Percentiles rank a stretch among this genome's conserved stretches.
Conservation (phyloP, 2,113 vertebrate genomes). For the Prochilodus magdalenae region DNA sequence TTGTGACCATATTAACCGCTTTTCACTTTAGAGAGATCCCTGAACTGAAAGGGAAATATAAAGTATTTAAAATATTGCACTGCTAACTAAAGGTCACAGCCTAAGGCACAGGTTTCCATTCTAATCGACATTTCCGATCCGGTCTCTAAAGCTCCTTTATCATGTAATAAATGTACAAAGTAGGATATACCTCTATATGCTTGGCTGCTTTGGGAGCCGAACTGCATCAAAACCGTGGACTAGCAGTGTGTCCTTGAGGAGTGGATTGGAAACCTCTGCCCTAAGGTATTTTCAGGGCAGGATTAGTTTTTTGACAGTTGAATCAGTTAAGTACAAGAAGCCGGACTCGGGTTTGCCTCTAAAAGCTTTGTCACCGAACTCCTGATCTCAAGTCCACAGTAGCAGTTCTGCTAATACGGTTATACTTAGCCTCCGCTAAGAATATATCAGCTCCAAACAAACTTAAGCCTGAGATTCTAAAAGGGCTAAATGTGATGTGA, state of each 20-base stretch:
- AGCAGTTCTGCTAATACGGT: slow-evolving; percentile 29
- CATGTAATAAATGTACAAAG: background rate
- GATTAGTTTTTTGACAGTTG: slow-evolving; percentile 50
- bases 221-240: background rate
- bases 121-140: background rate
- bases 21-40: background rate
- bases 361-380: slow-evolving; percentile 30
- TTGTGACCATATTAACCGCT: background rate
- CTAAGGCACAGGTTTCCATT: background rate
- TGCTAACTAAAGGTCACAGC: background rate
- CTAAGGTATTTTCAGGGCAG: slow-evolving; percentile 39
- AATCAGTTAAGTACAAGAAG: slow-evolving; percentile 53
- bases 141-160: background rate
- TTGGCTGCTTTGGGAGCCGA: background rate
- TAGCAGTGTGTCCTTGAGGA: background rate
- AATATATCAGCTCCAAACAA: slow-evolving; percentile 47
- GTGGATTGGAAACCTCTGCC: background rate
- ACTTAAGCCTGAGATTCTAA: slow-evolving; percentile 21
- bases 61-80: background rate
- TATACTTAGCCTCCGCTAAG: slow-evolving; percentile 32
- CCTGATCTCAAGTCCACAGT: slow-evolving; percentile 36
- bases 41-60: background rate
- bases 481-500: slow-evolving; percentile 21
- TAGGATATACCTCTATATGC: background rate
- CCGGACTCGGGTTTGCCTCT: background rate